Percentiles rank a stretch among this genome's conserved stretches.
These are phyloP conservation scores for Drosophila sordidula DNA, from an alignment of 2,888 invertebrate genomes.

Conservation along the genomic window DNA sequence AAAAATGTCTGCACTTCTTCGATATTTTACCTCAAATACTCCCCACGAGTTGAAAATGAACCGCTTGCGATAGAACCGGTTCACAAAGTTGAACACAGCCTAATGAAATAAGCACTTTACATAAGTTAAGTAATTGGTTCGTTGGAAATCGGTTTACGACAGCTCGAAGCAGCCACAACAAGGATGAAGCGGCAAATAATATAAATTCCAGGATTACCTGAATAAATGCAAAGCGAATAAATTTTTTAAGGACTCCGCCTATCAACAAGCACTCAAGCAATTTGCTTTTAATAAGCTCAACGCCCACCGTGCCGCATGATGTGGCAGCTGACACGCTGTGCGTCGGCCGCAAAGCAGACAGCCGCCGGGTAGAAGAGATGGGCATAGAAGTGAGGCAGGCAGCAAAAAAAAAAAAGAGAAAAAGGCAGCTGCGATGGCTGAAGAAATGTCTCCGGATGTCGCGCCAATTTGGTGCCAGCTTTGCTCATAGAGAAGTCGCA, in stretches of 20 bases:
- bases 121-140: background rate
- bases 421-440: slow-evolving; percentile 9
- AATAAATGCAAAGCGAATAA: slow-evolving; percentile 36
- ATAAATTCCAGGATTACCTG: slow-evolving; percentile 19
- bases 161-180: background rate
- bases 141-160: background rate
- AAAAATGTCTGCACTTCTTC: no score
- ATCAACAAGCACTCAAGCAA: slow-evolving; percentile 41
- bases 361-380: background rate
- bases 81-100: background rate
- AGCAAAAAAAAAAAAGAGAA: slow-evolving; percentile 11
- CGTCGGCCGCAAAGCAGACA: slow-evolving; percentile 33
- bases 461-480: slow-evolving; percentile 32
- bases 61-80: background rate
- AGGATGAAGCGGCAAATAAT: slow-evolving; percentile 3
- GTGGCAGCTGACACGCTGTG: slow-evolving; percentile 61
- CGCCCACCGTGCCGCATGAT: slow-evolving; percentile 64
- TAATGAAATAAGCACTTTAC: background rate
- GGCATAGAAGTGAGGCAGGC: slow-evolving; percentile 8
- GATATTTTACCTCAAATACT: no score
- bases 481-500: slow-evolving; percentile 11
- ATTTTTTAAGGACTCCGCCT: slow-evolving; percentile 37
- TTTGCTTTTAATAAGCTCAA: slow-evolving; percentile 56
- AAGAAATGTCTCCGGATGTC: slow-evolving; percentile 67
- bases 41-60: background rate